Evolutionary conservation across 2,113 vertebrate species (phyloP), one percentile per base, ranked within the genome.

Genomic region (Perca fluviatilis): DNA sequence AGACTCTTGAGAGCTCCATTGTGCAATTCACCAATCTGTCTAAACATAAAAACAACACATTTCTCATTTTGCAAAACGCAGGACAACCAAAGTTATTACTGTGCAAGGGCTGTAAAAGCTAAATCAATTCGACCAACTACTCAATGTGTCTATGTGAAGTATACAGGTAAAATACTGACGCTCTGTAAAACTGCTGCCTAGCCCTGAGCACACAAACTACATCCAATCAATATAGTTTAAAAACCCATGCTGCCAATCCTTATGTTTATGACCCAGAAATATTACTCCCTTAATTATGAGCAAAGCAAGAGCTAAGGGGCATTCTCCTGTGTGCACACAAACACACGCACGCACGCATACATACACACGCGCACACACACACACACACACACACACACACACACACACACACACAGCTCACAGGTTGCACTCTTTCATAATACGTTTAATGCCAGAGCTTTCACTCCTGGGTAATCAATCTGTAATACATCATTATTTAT

Each of bases 401-500:
- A 33, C 33, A 33, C 5, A 33, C 33, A 33, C 33, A 33, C 33
- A 33, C 33, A 76, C 25, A 53, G 13, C 80, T 70, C 72, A 79
- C 84, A 88, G 88, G 87, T 89, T 92, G 74, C 75, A 77, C 77
- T 75, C 79, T 84, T 88, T 88, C 61, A 83, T 92, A 93, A 93
- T 88, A 90, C 76, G 73, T 94, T 93, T 92, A 88, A 92, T 86
- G 87, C 73, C 83, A 72, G 70, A 80, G 88, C 86, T 83, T 89
- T 92, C 82, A 91, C 93, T 92, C 92, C 77, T 92, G 92, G 92
- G 92, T 93, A 94, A 94, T 92, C 92, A 94, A 92, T 92, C 85
- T 91, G 83, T 87, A 93, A 94, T 92, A 93, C 92, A 89, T 92
- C 85, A 92, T 92, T 92, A 93, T 94, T 93, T 93, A 94, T 88